Evolutionary conservation across 2,888 invertebrate species (phyloP), one percentile per base, ranked within the genome.

Genomic region (Oligia fasciuncula): DNA sequence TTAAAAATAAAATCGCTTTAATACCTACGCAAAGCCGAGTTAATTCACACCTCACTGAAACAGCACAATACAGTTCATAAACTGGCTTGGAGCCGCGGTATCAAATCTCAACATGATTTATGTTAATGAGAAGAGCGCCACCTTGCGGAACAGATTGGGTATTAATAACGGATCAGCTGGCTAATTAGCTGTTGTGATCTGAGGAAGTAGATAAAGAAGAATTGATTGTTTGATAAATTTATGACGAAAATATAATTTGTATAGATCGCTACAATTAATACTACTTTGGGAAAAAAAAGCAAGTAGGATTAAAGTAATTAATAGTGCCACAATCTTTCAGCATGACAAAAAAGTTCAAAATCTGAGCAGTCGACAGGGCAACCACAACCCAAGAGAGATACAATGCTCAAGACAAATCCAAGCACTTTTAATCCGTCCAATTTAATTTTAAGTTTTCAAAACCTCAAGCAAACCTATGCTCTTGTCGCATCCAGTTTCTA

Each of bases 111-210:
- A 85, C 86, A 87, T 92, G 93, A 93, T 92, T 93, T 93, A 94
- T 94, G 93, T 91, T 93, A 94, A 94, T 94, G 93, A 93, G 91
- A 85, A 83, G 76, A 88, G 83, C 86, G 91, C 91, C 91, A 92
- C 89, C 93, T 93, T 88, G 91, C 88, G 92, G 90, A 92, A 92
- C 93, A 92, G 91, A 94, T 94, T 94, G 92, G 89, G 90, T 92
- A 93, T 94, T 94, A 94, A 93, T 93, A 93, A 91, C 91, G 90
- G 88, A 94, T 92, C 86, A 87, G 83, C 78, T 79, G 82, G 81
- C 79, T 85, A 84, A 90, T 86, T 79, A 80, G 78, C 89, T 89
- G 79, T 87, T 87, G 85, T 85, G 85, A 76, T 76, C 69, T 57
- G 77, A 81, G 68, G 65, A 78, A 74, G 70, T 68, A 73, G 17